A percentile compares a stretch with the other conserved stretches of the same genome.
Conservation (phyloP, 2,113 vertebrate species). For the Barbus barbus region DNA sequence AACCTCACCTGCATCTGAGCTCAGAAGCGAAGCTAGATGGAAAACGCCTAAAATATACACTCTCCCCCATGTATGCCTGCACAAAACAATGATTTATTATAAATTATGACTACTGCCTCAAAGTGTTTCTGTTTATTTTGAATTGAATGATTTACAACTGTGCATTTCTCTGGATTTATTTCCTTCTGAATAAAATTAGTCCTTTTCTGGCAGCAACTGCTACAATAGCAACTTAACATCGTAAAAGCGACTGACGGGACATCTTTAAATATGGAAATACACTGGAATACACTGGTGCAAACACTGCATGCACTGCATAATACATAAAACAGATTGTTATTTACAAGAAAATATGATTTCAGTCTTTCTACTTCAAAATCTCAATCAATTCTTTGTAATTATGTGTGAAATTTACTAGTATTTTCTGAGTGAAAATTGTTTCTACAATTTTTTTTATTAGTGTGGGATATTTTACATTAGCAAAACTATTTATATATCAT, state of each 20-base stretch:
- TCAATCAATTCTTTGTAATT: neutral
- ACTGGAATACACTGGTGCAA: neutral
- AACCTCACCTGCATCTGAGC: conserved; percentile 7
- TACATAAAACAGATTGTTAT: too few relatives aligned
- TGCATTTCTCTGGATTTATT: conserved; percentile 8
- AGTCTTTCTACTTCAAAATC: neutral
- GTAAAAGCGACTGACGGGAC: neutral
- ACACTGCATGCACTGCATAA: neutral
- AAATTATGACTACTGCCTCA: conserved; percentile 21
- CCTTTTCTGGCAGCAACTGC: neutral
- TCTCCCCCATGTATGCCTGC: neutral
- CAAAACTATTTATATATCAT: too few relatives aligned
- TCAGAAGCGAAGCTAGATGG: too few relatives aligned
- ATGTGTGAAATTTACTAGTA: neutral
- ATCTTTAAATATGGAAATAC: neutral
- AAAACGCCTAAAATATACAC: conserved; percentile 23
- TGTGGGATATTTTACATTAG: too few relatives aligned
- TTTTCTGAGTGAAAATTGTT: neutral
- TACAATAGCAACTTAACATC: neutral
- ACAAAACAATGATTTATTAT: conserved; percentile 34
- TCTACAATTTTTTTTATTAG: too few relatives aligned
- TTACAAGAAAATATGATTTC: neutral
- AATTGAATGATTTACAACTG: conserved; percentile 15
- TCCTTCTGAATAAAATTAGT: conserved; percentile 18
- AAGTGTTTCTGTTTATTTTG: conserved; percentile 39